Evolutionary conservation across 1,140 invertebrate genomes (phyloP).

Genomic region (Drosophila murphyi): DNA sequence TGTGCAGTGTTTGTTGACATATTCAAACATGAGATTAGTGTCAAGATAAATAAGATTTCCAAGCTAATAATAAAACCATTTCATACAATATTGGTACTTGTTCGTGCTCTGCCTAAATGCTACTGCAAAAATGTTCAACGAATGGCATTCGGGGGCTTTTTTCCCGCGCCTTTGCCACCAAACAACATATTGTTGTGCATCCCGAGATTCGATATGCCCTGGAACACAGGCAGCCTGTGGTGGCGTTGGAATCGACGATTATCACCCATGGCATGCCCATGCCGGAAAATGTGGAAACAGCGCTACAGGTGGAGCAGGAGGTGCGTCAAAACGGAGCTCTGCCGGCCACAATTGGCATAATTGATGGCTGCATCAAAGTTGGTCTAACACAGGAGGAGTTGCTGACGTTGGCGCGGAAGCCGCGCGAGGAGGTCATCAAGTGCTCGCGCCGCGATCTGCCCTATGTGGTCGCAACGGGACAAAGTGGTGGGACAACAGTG

Average conservation of each 20-base stretch:
- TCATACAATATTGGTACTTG: background rate
- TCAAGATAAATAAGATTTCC: background rate
- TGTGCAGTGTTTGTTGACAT: background rate
- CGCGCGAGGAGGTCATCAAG: constrained; percentile 86
- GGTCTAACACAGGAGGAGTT: constrained; percentile 90
- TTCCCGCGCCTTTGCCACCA: background rate
- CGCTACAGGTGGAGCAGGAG: constrained; percentile 91
- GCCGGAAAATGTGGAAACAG: constrained; percentile 95
- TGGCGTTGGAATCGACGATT: constrained; percentile 98
- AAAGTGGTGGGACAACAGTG: constrained; percentile 97
- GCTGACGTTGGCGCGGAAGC: constrained; percentile 86
- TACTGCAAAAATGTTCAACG: constrained; percentile 3
- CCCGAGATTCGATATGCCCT: constrained; percentile 66
- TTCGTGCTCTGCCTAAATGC: constrained; percentile 6
- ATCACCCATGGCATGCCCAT: constrained; percentile 99
- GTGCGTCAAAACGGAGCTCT: constrained; percentile 91
- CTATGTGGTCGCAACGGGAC: constrained; percentile 88
- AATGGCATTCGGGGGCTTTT: background rate
- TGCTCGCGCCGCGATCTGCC: constrained; percentile 95
- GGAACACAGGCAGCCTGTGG: constrained; percentile 85
- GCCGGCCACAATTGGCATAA: constrained; percentile 97
- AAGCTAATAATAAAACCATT: background rate
- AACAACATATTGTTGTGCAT: constrained; percentile 62
- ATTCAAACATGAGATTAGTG: background rate
- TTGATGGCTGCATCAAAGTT: constrained; percentile 93